Evolutionary conservation across 2,113 vertebrate genomes (phyloP), one percentile per base, ranked within the genome.

Genomic region (Melanerpes formicivorus): DNA sequence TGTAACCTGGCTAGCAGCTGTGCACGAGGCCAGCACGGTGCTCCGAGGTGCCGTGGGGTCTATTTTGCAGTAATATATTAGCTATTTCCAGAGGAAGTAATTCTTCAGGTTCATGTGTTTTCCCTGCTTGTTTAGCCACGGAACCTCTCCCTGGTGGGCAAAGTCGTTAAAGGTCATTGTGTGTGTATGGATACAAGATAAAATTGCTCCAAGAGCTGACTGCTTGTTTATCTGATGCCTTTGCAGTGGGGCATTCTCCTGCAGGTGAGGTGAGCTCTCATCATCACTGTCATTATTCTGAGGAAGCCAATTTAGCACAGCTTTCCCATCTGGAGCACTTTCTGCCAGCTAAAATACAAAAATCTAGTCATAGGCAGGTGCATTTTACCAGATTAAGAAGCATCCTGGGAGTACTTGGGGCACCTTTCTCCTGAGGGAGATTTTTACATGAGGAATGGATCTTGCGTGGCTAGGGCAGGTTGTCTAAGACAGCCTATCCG

Each of bases 241-340:
- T 87, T 76, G 63, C 75, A 69, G 5, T 23, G 74, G 59, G 46
- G 9, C 34, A 6, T 80, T 71, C 75, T 79, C 60, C 78, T 90
- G 10, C 60, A 92, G 92, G 81, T 93, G 60, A 90, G 69, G 40
- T 18, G 23, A 88, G 46, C 60, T 62, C 89, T 95, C 83, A 37
- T 94, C 87, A 89, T 42, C 70, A 25, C 37, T 7, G 0, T 52
- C 64, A 74, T 92, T 91, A 87, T 66, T 66, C 55, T 46, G 60
- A 87, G 52, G 2, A 70, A 74, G 75, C 29, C 56, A 92, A 70
- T 91, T 87, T 70, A 46, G n/a, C 3, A 1, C 79, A 60, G 65
- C 56, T 74, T 95, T 87, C 79, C 93, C 79, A 89, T 84, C 79
- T 91, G 94, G 84, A 93, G 67, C 22, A 30, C 54, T 52, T 64